phyloP scores from a whole-genome alignment of 2,113 vertebrate genomes.

The Canis aureus region DNA sequence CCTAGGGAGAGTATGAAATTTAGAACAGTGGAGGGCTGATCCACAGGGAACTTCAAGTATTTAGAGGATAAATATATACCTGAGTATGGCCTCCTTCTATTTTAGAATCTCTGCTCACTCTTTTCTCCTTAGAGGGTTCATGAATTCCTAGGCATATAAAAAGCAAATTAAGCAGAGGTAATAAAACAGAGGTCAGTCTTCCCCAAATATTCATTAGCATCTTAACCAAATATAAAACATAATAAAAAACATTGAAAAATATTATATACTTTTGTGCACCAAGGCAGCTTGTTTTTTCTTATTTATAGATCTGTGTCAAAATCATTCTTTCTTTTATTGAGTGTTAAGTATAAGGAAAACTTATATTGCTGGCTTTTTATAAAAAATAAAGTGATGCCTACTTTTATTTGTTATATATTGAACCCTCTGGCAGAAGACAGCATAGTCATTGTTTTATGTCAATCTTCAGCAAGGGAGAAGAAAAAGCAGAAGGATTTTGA shows the following conservation, averaged over 20 bases:
- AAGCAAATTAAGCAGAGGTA: conserved; percentile 6
- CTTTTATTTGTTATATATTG: conserved; percentile 79
- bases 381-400: conserved; percentile 74
- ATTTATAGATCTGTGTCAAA: conserved; percentile 53
- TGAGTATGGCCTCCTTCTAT: not conserved
- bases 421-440: conserved; percentile 74
- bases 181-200: conserved; percentile 59
- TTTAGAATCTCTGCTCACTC: not conserved
- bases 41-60: not conserved
- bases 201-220: not conserved
- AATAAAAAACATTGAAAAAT: conserved; percentile 12
- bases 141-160: not conserved
- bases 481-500: conserved; percentile 42
- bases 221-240: conserved; percentile 44
- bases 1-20: not conserved
- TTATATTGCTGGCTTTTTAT: conserved; percentile 61
- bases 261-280: not conserved
- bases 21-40: not conserved
- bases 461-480: conserved; percentile 34
- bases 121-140: not conserved
- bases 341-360: conserved; percentile 63
- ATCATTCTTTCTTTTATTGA: conserved; percentile 58
- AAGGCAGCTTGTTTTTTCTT: not conserved
- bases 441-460: conserved; percentile 65
- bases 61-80: not conserved